Evolutionary conservation across 2,797 vertebrate species (phyloP).

Genomic region (Notamacropus eugenii): DNA sequence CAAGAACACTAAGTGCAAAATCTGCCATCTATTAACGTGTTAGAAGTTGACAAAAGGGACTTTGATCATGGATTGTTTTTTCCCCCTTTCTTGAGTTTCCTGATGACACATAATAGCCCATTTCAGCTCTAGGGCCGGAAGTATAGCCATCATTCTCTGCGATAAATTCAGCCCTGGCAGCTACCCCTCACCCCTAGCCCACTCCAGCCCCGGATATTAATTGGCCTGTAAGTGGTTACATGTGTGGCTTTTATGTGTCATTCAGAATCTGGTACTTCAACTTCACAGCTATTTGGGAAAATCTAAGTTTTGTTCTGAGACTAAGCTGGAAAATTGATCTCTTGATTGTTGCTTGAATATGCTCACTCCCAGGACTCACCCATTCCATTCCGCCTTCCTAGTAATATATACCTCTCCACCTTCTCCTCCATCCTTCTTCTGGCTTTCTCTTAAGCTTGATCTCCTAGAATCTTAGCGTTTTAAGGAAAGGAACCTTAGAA

Average conservation of each 20-base stretch:
- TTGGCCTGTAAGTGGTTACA: constrained; percentile 82
- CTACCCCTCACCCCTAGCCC: constrained; percentile 55
- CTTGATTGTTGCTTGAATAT: not conserved
- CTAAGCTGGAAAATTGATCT: constrained; percentile 16
- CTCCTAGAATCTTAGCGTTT: not conserved
- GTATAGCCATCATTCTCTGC: constrained; percentile 71
- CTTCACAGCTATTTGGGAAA: constrained; percentile 56
- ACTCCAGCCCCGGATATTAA: constrained; percentile 75
- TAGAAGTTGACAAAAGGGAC: constrained; percentile 81
- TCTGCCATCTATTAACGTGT: constrained; percentile 84
- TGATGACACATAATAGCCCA: constrained; percentile 81
- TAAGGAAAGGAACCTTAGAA: constrained; percentile 1
- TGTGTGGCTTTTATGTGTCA: constrained; percentile 71
- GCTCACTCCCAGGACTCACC: not conserved
- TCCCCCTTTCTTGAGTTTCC: constrained; percentile 76
- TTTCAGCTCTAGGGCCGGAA: constrained; percentile 80
- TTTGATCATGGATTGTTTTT: constrained; percentile 80
- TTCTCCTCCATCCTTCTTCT: not conserved
- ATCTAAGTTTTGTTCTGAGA: not conserved
- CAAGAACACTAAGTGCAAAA: constrained; percentile 72
- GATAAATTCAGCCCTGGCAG: constrained; percentile 66
- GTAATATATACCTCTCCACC: not conserved
- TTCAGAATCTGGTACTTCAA: constrained; percentile 70
- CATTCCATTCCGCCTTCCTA: not conserved
- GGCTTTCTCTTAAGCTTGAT: not conserved